Base-by-base conservation (phyloP, 2,797 vertebrate genomes). In the Tauraco hartlaubi region DNA sequence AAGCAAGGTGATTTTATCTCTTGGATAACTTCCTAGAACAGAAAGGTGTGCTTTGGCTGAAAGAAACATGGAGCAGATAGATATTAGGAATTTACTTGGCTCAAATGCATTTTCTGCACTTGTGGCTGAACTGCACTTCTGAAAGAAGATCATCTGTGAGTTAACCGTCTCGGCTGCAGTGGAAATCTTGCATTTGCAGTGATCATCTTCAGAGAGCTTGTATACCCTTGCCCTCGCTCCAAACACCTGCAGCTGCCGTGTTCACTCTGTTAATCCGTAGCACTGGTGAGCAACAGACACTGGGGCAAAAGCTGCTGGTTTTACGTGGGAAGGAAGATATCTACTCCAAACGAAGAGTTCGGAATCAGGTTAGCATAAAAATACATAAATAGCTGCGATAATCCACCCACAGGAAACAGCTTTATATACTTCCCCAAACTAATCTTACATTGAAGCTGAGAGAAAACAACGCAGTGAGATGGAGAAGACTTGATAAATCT, bases 361-460 rank as follows among this genome's bases (percentile, higher is more conserved):
- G 85, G 25, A 84, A 88, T 76, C 72, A 91, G 90, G 79, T 92
- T 97, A 88, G 74, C 75, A 56, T 88, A 59, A 80, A 88, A 95
- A 95, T 89, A 93, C 92, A 85, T 92, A 89, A 96, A 97, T 92
- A 96, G 86, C 23, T 44, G 61, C 0, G 25, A 95, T 97, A 95
- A 97, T 94, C 86, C 77, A 92, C 86, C 92, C 89, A 31, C 76
- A 94, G 97, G 90, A 97, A 97, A 80, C 48, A 44, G 78, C 93
- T 95, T 95, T 83, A 6, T 94, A 11, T 72, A 31, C 85, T 96
- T 97, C 85, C 92, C 25, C 14, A 92, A 88, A 79, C 78, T 95
- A 93, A 94, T 93, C 91, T 94, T 88, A 69, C 7, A 13, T 29
- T 76, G 85, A 69, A 80, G 79, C 64, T 67, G 52, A 44, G 73